Evolutionary conservation across 2,113 vertebrate species (phyloP), one percentile per base, ranked within the genome.

Genomic region (Phocoena phocoena): DNA sequence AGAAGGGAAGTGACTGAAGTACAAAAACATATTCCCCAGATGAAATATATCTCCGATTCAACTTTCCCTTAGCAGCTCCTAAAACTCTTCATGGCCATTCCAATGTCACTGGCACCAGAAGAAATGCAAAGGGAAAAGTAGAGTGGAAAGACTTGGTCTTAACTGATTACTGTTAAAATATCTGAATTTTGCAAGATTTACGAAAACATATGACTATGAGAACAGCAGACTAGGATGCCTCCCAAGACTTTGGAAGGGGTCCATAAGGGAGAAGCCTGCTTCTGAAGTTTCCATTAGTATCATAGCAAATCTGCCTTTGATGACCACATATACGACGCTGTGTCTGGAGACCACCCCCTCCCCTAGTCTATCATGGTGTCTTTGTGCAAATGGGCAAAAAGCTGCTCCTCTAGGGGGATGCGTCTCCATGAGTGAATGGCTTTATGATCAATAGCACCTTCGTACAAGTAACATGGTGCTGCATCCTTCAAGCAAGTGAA

Each of bases 111-210:
- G 18, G 74, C 23, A 18, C 33, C n/a, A 74, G n/a, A 36, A 14
- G 5, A 21, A 53, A 60, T 33, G 28, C 5, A 21, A 88, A 93
- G 5, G 8, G 25, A 81, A 44, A 67, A 5, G 1, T 23, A 8
- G 8, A 70, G 15, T 71, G 26, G 50, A 92, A 80, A 26, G 60
- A 76, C 10, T 41, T 55, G 7, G 4, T 80, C n/a, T 18, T 63
- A 85, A 67, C 2, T 74, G n/a, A 62, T 67, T n/a, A 23, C 13
- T 17, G 28, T 89, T 92, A 92, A 67, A 31, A 53, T 53, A 58
- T 68, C 21, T 74, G 65, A 92, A 86, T 76, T 95, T 80, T 76
- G 9, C 10, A 79, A 94, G 86, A 68, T 86, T 55, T 68, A 68
- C 3, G 11, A 58, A 96, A 89, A 11, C 3, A 28, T n/a, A 62